These are phyloP conservation scores for Dendropsophus ebraccatus DNA, from an alignment of 2,113 vertebrate species.

Conservation along the genomic window DNA sequence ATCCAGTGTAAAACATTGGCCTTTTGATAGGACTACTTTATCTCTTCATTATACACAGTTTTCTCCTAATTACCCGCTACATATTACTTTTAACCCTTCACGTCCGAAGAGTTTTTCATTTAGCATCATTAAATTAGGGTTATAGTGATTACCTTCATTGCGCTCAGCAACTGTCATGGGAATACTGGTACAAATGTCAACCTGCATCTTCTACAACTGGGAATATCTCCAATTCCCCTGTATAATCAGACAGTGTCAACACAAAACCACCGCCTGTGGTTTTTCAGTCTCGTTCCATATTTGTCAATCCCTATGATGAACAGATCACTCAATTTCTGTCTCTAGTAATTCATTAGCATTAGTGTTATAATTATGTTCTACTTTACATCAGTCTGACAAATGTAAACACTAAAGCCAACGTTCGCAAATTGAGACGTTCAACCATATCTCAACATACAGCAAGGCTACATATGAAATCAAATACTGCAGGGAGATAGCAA, in stretches of 20 bases:
- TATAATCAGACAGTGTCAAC: constrained; percentile 21
- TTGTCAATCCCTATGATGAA: neutral
- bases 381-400: neutral
- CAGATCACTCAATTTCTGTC: constrained; percentile 19
- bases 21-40: no score
- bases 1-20: neutral
- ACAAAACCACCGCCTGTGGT: constrained; percentile 9
- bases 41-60: no score
- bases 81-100: constrained; percentile 6
- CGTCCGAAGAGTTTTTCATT: neutral
- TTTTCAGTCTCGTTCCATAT: neutral
- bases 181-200: constrained; percentile 31
- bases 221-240: constrained; percentile 2
- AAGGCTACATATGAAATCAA: neutral
- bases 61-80: no score
- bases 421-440: neutral
- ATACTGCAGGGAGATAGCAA: neutral
- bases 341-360: constrained; percentile 2
- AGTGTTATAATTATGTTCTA: neutral
- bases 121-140: constrained; percentile 3
- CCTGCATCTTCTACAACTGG: neutral
- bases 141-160: neutral
- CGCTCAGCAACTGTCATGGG: neutral
- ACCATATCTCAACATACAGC: neutral
- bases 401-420: neutral